Percentiles rank a stretch among this genome's conserved stretches.
These are phyloP conservation scores for Machimus atricapillus DNA, from an alignment of 2,888 invertebrate species.

Conservation along the genomic window DNA sequence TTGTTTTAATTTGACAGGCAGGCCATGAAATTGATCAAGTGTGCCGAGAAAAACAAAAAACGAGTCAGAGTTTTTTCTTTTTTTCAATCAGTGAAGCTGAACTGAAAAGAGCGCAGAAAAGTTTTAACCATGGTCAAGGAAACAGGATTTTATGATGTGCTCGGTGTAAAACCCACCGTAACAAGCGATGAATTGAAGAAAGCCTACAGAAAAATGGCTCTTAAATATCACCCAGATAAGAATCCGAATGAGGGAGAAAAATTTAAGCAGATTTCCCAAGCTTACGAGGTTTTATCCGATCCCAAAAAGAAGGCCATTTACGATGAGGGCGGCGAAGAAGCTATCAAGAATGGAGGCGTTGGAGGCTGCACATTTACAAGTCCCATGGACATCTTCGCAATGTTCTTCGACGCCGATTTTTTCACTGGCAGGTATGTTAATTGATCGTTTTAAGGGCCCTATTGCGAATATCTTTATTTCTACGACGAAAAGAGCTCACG, in stretches of 20 bases:
- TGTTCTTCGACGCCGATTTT: constrained; percentile 88
- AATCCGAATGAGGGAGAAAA: constrained; percentile 97
- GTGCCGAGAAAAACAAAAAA: too few relatives aligned
- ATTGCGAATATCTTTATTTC: too few relatives aligned
- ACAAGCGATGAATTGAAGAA: constrained; percentile 92
- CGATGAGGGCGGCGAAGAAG: constrained; percentile 90
- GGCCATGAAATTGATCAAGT: too few relatives aligned
- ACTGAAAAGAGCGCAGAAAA: too few relatives aligned
- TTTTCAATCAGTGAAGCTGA: too few relatives aligned
- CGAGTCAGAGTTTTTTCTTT: too few relatives aligned
- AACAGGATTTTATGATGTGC: constrained; percentile 92
- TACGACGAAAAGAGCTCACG: too few relatives aligned
- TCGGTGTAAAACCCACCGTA: constrained; percentile 90
- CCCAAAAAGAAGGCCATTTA: constrained; percentile 90
- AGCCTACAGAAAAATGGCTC: constrained; percentile 92
- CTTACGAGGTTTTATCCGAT: constrained; percentile 96
- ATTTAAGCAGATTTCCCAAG: constrained; percentile 97
- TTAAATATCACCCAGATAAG: constrained; percentile 95
- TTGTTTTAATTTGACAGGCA: too few relatives aligned
- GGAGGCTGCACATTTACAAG: constrained; percentile 83
- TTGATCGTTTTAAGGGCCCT: not conserved
- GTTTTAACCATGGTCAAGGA: constrained; percentile 88
- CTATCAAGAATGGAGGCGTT: constrained; percentile 93
- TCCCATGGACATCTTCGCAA: constrained; percentile 98
- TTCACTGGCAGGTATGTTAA: constrained; percentile 61